Percentiles rank a stretch among this genome's conserved stretches.
phyloP scores from a whole-genome alignment of 2,888 invertebrate species.

The Hedychridium roseum region DNA sequence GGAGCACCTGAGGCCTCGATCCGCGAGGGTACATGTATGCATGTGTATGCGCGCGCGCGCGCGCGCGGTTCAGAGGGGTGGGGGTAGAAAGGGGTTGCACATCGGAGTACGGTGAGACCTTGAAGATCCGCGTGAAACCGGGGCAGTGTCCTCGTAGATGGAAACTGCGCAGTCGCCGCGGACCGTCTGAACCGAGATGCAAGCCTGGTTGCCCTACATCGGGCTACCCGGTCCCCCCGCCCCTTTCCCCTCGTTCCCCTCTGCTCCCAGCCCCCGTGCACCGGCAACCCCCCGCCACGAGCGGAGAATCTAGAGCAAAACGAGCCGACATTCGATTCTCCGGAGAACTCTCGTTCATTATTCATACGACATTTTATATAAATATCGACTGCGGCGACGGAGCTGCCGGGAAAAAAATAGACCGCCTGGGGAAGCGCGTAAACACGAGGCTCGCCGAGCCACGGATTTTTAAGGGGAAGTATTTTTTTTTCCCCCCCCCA shows the following conservation, averaged over 20 bases:
- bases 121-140: constrained; percentile 60
- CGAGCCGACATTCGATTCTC: constrained; percentile 35
- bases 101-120: constrained; percentile 48
- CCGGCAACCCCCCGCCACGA: constrained; percentile 15
- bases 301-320: constrained; percentile 36
- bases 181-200: constrained; percentile 33
- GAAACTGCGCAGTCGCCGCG: constrained; percentile 47
- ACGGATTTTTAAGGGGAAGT: too few relatives aligned
- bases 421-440: too few relatives aligned
- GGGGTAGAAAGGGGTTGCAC: constrained; percentile 24
- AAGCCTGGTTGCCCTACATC: constrained; percentile 51
- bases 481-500: too few relatives aligned
- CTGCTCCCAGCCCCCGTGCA: constrained; percentile 25
- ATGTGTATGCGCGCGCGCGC: not conserved
- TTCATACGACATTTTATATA: constrained; percentile 27
- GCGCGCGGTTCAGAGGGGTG: constrained; percentile 14
- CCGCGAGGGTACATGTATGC: not conserved
- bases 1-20: not conserved
- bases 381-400: constrained; percentile 25
- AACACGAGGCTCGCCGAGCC: too few relatives aligned
- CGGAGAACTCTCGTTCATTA: constrained; percentile 29
- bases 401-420: too few relatives aligned
- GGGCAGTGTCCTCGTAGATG: constrained; percentile 55
- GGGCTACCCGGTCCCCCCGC: constrained; percentile 13
- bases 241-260: too few relatives aligned